Conservation (phyloP, 2,113 vertebrate species). For the Brachyhypopomus occidentalis region DNA sequence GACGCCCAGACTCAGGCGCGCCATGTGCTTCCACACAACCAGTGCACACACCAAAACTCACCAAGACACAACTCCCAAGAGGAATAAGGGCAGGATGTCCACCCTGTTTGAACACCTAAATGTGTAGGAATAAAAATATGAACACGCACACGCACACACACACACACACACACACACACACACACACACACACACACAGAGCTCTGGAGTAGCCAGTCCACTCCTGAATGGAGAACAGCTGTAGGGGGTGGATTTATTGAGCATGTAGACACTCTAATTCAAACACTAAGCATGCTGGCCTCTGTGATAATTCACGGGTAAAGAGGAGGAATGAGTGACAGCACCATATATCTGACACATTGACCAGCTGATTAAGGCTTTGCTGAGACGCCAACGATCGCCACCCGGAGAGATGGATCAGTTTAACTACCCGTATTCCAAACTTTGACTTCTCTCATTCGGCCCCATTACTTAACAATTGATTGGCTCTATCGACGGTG, state of each 20-base stretch:
- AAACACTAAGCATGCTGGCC: slow-evolving; percentile 17
- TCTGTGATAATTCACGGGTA: slow-evolving; percentile 30
- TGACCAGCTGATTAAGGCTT: slow-evolving; percentile 20
- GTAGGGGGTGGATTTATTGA: slow-evolving; percentile 35
- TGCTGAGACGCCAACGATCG: slow-evolving; percentile 34
- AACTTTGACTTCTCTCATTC: slow-evolving; percentile 52
- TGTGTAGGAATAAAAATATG: background rate
- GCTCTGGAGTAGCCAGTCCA: slow-evolving; percentile 23
- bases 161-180: no score
- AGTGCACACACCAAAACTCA: background rate
- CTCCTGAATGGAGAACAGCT: slow-evolving; percentile 38
- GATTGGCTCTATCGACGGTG: slow-evolving; percentile 50
- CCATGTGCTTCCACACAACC: no score
- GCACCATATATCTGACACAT: slow-evolving; percentile 24
- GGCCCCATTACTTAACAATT: slow-evolving; percentile 51
- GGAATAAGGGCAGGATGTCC: background rate
- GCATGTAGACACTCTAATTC: slow-evolving; percentile 42
- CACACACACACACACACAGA: background rate
- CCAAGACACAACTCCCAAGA: background rate
- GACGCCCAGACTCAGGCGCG: no score
- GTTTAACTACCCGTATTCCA: slow-evolving; percentile 51
- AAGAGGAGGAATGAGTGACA: slow-evolving; percentile 45
- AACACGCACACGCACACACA: no score
- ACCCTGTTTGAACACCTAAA: background rate
- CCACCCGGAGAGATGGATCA: slow-evolving; percentile 43